Evolutionary conservation across 2,797 vertebrate species (phyloP).

Genomic region (Protonibea diacanthus): DNA sequence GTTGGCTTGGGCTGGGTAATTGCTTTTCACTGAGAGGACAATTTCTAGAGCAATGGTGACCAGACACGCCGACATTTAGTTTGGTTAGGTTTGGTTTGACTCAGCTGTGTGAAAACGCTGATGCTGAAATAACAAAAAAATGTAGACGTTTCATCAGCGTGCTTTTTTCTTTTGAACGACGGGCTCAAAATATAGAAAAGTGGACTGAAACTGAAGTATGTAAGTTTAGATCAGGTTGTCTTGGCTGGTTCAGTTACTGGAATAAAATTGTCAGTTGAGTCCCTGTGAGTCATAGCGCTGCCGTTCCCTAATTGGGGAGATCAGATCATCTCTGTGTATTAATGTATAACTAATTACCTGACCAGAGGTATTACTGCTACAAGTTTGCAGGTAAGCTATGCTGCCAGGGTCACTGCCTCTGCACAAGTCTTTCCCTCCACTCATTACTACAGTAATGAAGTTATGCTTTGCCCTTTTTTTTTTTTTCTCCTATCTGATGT

Average conservation of each 20-base stretch:
- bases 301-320: conserved; percentile 73
- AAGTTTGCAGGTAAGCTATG: conserved; percentile 79
- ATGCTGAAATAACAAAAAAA: background rate
- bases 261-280: conserved; percentile 41
- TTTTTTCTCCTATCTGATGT: conserved; percentile 34
- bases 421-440: conserved; percentile 71
- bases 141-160: background rate
- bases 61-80: conserved; percentile 22
- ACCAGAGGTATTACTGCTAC: conserved; percentile 81
- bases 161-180: background rate
- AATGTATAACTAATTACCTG: conserved; percentile 85
- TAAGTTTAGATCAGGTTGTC: conserved; percentile 29
- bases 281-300: conserved; percentile 65
- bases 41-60: conserved; percentile 39
- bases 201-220: background rate
- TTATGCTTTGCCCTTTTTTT: conserved; percentile 59
- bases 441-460: conserved; percentile 82
- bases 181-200: background rate
- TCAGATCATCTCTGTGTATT: conserved; percentile 82
- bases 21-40: conserved; percentile 54
- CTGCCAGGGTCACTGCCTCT: conserved; percentile 74
- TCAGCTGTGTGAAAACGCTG: conserved; percentile 23
- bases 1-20: conserved; percentile 40
- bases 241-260: conserved; percentile 16
- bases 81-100: conserved; percentile 21